Evolutionary conservation across 1,140 invertebrate species (phyloP), one percentile per base, ranked within the genome.

Genomic region (Lysiphlebus fabarum): DNA sequence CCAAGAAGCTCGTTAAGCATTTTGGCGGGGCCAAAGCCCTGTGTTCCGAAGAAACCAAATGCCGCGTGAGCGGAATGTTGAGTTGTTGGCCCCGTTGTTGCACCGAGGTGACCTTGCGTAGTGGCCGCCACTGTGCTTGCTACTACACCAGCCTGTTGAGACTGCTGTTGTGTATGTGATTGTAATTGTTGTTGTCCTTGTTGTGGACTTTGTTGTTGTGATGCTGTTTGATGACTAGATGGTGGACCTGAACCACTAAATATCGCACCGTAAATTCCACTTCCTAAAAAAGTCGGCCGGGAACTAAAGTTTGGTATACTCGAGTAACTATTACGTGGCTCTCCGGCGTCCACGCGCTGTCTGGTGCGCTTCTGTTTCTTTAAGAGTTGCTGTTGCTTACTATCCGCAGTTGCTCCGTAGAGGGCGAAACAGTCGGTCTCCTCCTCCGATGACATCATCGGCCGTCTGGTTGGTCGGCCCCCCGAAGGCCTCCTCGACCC

Each of bases 381-480:
- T 84, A 90, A 84, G 82, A 91, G 87, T 87, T 90, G 78, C 78
- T 80, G 78, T 76, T 80, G 78, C 78, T 80, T 80, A 72, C 78
- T 80, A 71, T 80, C 78, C 74, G 76, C 78, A 66, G 70, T 73
- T 78, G 77, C 89, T 87, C 87, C 89, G 85, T 89, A 92, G 87
- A 91, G 88, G 84, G 88, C 89, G 86, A 90, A 90, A 85, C 86
- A 87, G 82, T 88, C 87, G 83, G 87, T 88, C 85, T 92, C 90
- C 90, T 92, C 90, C 87, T 92, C 90, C 87, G 90, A 92, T 92
- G 90, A 92, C 90, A 92, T 92, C 90, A 92, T 91, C 90, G 86
- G 89, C 77, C 76, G 76, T 79, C 76, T 80, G 77, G 74, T 79
- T 77, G 77, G 77, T 79, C 75, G 77, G 76, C 76, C 78, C 76